Evolutionary conservation across 1,140 invertebrate species (phyloP).

Genomic region (Aphidius gifuensis): DNA sequence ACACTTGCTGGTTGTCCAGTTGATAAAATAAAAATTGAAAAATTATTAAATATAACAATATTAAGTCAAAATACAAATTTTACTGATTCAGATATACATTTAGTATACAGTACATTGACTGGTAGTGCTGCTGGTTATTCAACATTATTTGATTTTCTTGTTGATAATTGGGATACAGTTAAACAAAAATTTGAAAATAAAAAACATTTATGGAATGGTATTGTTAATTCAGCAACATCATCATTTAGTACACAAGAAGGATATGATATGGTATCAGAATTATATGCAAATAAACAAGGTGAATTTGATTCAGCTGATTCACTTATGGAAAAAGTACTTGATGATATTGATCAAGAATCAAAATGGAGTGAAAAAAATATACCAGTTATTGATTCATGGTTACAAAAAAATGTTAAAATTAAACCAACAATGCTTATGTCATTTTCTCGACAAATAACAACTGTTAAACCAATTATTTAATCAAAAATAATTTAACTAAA

Average conservation of each 20-base stretch:
- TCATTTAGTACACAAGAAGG: constrained; percentile 70
- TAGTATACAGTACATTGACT: constrained; percentile 70
- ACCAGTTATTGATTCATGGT: constrained; percentile 67
- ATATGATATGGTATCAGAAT: constrained; percentile 62
- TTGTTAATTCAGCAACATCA: constrained; percentile 68
- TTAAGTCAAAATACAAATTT: constrained; percentile 66
- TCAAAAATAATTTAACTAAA: background rate
- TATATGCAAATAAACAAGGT: constrained; percentile 59
- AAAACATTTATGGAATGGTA: constrained; percentile 68
- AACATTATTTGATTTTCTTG: constrained; percentile 67
- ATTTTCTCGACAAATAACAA: constrained; percentile 1
- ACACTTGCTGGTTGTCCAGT: constrained; percentile 71
- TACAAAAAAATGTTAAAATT: constrained; percentile 55
- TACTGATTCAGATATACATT: constrained; percentile 67
- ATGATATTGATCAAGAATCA: constrained; percentile 65
- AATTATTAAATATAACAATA: constrained; percentile 66
- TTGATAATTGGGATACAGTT: constrained; percentile 63
- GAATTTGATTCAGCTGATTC: constrained; percentile 66
- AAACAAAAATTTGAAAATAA: constrained; percentile 65
- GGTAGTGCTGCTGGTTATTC: constrained; percentile 65
- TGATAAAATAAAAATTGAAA: constrained; percentile 64
- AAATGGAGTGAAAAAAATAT: constrained; percentile 69
- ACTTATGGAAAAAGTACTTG: constrained; percentile 65
- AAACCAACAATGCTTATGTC: constrained; percentile 18
- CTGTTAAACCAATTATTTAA: background rate